Base-by-base conservation (phyloP, 2,888 invertebrate species). In the Dichetophora obliterata region DNA sequence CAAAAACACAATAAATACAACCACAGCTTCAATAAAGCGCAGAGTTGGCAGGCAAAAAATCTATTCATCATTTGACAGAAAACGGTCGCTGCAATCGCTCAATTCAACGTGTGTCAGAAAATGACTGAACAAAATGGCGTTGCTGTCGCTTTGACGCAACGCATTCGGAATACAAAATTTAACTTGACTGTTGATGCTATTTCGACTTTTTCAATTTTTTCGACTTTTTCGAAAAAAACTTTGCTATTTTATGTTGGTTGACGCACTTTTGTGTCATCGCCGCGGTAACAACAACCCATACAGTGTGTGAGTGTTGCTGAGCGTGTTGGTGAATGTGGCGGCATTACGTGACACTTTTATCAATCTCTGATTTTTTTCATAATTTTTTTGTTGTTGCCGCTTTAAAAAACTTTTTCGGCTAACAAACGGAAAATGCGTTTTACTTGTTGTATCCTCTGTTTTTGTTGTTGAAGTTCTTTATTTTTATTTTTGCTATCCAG, bases 161-260 rank as follows among this genome's bases (percentile, higher is more conserved):
- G 83, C 84, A 84, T 82, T 83, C 83, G 82, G 86, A 86, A 86
- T 85, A 85, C 81, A 80, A 85, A 85, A 85, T 85, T 80, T 81
- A 83, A 79, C 68, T 78, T 81, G 83, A 57, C 37, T 31, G 31
- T 54, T 19, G 27, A 22, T 31, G 22, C 6, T 34, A 3, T 66
- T 66, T 43, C 19, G 5, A 59, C 14, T 59, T 59, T 59, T 59
- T 19, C 24, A 59, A 54, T 9, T 59, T 59, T 19, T 59, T 59
- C 57, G 11, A 27, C 24, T 6, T 59, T 27, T 22, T 27, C 6
- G 22, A 22, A 22, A 59, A 54, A 54, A 22, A 19, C 24, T 11
- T 59, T 19, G 57, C 11, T 22, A 59, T 59, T 59, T 59, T 59
- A 22, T 59, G 9, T 59, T n/a, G 57, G 57, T 59, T 59, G 63